Conservation (phyloP, 1,140 invertebrate species). For the Aphis gossypii region DNA sequence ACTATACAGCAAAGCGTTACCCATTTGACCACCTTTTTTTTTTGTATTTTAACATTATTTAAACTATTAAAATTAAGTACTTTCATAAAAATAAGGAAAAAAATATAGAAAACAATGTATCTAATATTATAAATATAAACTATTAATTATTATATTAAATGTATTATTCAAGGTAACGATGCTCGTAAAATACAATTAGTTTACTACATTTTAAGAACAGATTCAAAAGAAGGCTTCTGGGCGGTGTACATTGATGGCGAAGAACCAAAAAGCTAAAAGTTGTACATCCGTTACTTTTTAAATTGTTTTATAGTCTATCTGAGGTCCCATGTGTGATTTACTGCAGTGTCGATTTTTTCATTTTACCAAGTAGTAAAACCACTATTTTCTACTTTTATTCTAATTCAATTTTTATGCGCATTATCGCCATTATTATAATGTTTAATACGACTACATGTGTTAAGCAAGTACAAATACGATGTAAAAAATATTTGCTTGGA, state of each 20-base stretch:
- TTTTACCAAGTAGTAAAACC: neutral
- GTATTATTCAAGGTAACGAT: neutral
- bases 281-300: neutral
- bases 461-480: neutral
- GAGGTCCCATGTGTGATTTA: too few species aligned
- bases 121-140: neutral
- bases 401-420: neutral
- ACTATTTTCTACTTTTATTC: neutral
- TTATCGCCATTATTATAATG: neutral
- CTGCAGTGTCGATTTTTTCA: neutral
- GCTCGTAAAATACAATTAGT: neutral
- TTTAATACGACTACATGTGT: neutral
- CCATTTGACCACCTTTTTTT: too few species aligned
- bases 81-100: neutral
- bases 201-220: neutral
- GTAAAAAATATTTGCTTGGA: neutral
- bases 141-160: neutral
- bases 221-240: neutral
- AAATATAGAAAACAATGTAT: neutral
- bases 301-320: neutral
- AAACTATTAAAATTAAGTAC: neutral
- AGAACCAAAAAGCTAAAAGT: neutral
- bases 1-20: too few species aligned
- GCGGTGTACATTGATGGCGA: neutral
- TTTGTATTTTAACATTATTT: too few species aligned